These are phyloP conservation scores for Phorcus lineatus DNA, from an alignment of 2,888 invertebrate genomes.

Conservation along the genomic window DNA sequence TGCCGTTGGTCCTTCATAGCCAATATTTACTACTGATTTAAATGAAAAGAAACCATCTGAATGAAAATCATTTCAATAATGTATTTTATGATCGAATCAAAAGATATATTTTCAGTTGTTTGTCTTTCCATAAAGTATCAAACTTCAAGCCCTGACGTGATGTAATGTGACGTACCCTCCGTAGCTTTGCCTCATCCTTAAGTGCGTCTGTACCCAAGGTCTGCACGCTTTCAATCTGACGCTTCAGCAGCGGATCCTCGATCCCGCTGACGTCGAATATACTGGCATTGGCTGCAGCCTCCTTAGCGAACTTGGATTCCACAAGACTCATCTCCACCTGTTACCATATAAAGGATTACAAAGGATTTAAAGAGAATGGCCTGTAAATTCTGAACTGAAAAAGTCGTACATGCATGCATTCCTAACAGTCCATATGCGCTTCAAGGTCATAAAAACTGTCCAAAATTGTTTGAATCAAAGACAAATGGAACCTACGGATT, in stretches of 20 bases:
- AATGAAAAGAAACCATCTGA: no score
- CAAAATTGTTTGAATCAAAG: no score
- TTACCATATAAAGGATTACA: not conserved
- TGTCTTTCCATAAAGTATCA: not conserved
- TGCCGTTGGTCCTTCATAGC: no score
- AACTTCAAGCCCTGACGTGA: not conserved
- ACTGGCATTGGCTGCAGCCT: conserved; percentile 86
- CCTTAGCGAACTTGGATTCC: conserved; percentile 80
- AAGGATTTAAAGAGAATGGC: no score
- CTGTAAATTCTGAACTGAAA: no score
- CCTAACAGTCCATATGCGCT: no score
- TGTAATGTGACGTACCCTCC: conserved; percentile 39
- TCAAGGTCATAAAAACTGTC: no score
- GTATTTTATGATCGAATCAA: no score
- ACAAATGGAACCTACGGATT: not conserved
- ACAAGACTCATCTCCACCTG: conserved; percentile 57
- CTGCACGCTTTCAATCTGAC: conserved; percentile 85
- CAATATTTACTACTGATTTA: no score
- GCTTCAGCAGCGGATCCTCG: conserved; percentile 81
- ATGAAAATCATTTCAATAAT: no score
- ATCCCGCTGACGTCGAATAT: conserved; percentile 84
- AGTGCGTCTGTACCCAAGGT: conserved; percentile 85
- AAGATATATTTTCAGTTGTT: no score
- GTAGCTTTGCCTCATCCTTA: conserved; percentile 44
- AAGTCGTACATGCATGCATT: no score